phyloP scores from a whole-genome alignment of 2,113 vertebrate species.

The Peromyscus maniculatus region DNA sequence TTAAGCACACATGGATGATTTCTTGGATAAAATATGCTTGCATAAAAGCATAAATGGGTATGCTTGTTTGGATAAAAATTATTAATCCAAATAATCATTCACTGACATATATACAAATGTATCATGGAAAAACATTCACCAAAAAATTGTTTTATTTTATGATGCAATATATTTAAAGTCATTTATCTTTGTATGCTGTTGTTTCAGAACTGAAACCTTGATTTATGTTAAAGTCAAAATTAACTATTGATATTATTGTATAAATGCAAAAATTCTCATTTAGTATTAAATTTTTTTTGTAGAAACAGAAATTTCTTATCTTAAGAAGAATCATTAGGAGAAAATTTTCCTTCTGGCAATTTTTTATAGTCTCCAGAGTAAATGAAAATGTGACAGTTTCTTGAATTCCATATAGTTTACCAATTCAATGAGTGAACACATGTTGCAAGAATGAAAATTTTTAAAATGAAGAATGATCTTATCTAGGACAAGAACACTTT shows the following conservation, averaged over 20 bases:
- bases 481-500: too few species aligned
- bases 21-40: background rate
- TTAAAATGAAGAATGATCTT: background rate
- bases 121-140: slow-evolving; percentile 27
- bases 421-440: background rate
- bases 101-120: slow-evolving; percentile 64
- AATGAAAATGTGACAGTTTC: background rate
- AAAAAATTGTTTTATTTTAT: slow-evolving; percentile 52
- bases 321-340: background rate
- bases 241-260: background rate
- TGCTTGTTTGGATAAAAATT: background rate
- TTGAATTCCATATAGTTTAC: background rate
- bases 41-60: background rate
- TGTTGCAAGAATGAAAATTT: fast-evolving
- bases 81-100: slow-evolving; percentile 64
- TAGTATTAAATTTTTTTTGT: background rate
- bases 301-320: background rate
- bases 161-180: background rate
- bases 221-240: slow-evolving; percentile 46
- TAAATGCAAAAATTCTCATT: background rate
- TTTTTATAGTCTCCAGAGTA: background rate
- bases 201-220: background rate
- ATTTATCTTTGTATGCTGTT: slow-evolving; percentile 27
- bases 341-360: background rate
- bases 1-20: slow-evolving; percentile 17